Percentiles rank a stretch among this genome's conserved stretches.
Conservation (phyloP, 2,797 vertebrate genomes). For the Mionectes olivaceus region DNA sequence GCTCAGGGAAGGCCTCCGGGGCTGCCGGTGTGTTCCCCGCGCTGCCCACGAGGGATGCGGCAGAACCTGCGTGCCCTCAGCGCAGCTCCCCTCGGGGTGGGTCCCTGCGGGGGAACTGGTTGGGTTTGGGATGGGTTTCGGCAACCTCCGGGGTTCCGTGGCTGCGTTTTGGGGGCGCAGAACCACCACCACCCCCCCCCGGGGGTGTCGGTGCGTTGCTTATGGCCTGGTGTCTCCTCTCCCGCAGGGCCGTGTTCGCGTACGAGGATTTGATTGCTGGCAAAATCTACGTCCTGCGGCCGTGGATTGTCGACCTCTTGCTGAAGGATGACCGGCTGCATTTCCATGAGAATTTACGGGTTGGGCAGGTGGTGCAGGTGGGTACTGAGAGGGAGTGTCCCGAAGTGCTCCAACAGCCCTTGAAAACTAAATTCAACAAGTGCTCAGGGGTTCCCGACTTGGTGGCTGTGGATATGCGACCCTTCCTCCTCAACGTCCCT, state of each 20-base stretch:
- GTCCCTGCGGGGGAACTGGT: background rate
- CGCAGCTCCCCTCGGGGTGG: background rate
- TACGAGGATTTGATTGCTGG: background rate
- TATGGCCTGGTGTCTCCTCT: background rate
- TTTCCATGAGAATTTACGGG: background rate
- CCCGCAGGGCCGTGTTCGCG: background rate
- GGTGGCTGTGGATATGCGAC: background rate
- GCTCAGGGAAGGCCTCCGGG: too few species aligned
- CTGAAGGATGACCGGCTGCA: background rate
- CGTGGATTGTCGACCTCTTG: constrained; percentile 44
- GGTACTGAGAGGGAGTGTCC: background rate
- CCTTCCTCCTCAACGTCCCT: background rate
- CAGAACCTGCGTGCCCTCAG: background rate
- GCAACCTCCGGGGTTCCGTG: background rate
- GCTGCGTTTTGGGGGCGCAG: background rate
- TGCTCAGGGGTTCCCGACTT: accelerated
- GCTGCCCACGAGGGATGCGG: background rate
- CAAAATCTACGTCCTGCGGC: constrained; percentile 2
- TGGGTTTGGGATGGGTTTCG: background rate
- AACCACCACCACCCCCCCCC: background rate
- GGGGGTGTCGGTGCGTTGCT: background rate
- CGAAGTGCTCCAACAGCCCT: background rate
- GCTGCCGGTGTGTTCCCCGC: too few species aligned
- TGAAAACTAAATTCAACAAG: background rate
- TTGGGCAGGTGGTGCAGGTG: constrained; percentile 52